Conservation (phyloP, 2,888 invertebrate species). For the Dusona sp. region DNA sequence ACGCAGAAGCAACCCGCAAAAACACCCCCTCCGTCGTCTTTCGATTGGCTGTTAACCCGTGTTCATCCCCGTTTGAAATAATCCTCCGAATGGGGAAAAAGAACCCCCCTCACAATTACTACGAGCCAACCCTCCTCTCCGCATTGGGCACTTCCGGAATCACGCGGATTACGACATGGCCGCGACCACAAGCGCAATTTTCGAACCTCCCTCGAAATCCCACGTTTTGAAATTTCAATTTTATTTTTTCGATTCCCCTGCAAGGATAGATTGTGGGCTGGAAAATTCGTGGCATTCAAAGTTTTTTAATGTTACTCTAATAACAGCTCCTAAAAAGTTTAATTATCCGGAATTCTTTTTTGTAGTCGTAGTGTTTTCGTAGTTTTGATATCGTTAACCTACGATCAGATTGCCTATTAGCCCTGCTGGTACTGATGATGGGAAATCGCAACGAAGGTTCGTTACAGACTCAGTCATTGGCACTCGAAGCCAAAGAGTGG, state of each 20-base stretch:
- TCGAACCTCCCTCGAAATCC: constrained; percentile 1
- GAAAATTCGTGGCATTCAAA: background rate
- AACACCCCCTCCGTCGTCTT: constrained; percentile 47
- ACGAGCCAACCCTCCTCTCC: constrained; percentile 72
- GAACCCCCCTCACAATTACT: constrained; percentile 8
- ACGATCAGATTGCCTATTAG: constrained; percentile 7
- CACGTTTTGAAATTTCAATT: background rate
- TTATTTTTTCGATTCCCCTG: background rate
- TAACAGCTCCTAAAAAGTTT: background rate
- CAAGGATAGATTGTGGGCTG: background rate
- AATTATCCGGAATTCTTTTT: background rate
- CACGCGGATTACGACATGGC: constrained; percentile 65
- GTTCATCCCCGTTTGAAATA: constrained; percentile 47
- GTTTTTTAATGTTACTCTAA: background rate
- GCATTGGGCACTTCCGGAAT: constrained; percentile 73
- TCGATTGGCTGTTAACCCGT: constrained; percentile 71
- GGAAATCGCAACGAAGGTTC: background rate
- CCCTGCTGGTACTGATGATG: background rate
- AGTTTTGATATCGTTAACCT: background rate
- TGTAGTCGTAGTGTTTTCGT: background rate
- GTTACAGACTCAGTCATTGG: background rate
- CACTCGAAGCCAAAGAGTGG: background rate
- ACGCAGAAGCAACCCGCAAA: constrained; percentile 63
- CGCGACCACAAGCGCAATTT: constrained; percentile 58
- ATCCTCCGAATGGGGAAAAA: constrained; percentile 45